These are phyloP conservation scores for Lerema accius DNA, from an alignment of 1,140 invertebrate species.

Conservation along the genomic window DNA sequence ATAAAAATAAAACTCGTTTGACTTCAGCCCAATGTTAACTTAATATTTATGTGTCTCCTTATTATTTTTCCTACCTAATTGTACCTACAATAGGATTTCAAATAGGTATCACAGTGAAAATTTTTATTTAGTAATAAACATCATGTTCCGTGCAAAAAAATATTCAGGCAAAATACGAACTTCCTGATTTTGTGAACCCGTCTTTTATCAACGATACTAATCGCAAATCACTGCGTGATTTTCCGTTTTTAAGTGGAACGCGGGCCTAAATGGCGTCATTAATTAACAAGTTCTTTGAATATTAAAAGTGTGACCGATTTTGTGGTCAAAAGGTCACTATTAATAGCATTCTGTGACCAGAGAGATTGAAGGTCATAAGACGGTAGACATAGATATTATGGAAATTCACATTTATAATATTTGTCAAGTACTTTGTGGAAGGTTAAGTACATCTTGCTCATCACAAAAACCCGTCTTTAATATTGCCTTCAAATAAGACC, in stretches of 20 bases:
- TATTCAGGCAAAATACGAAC: not conserved
- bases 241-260: not conserved
- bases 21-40: too few relatives aligned
- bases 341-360: not conserved
- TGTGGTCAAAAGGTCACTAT: slow-evolving; percentile 2
- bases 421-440: not conserved
- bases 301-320: not conserved
- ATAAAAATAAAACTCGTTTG: too few relatives aligned
- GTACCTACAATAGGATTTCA: too few relatives aligned
- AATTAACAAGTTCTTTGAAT: not conserved
- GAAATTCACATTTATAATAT: not conserved
- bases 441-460: too few relatives aligned
- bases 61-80: too few relatives aligned
- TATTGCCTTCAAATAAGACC: too few relatives aligned
- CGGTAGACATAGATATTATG: not conserved
- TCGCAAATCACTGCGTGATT: slow-evolving; percentile 1
- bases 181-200: not conserved
- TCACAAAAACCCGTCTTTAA: too few relatives aligned
- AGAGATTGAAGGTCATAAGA: not conserved
- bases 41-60: too few relatives aligned
- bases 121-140: too few relatives aligned
- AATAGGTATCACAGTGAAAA: too few relatives aligned
- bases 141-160: too few relatives aligned
- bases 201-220: not conserved
- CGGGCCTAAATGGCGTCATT: not conserved